These are phyloP conservation scores for Trachymyrmex septentrionalis DNA, from an alignment of 1,140 invertebrate genomes.

Conservation along the genomic window DNA sequence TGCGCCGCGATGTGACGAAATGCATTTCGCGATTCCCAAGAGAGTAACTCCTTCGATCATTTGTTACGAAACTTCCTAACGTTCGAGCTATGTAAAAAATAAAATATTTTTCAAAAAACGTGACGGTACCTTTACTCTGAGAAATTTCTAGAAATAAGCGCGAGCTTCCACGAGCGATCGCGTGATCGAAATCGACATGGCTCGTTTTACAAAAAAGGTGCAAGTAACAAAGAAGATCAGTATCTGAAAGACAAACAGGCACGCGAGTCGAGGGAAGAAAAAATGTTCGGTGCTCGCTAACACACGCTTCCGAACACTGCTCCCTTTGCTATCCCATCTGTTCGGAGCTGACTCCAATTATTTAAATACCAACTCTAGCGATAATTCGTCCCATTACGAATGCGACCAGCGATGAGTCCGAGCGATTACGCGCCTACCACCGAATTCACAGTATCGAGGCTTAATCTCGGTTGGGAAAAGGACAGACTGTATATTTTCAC, in stretches of 20 bases:
- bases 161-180: slow-evolving; percentile 19
- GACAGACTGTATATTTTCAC: slow-evolving; percentile 34
- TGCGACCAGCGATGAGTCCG: slow-evolving; percentile 56
- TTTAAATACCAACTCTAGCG: slow-evolving; percentile 61
- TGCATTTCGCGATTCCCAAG: slow-evolving; percentile 54
- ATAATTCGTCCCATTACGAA: slow-evolving; percentile 63
- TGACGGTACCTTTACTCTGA: not conserved
- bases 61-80: not conserved
- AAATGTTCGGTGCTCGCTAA: slow-evolving; percentile 40
- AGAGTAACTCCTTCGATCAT: slow-evolving; percentile 4
- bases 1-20: slow-evolving; percentile 49
- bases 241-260: slow-evolving; percentile 73
- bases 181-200: slow-evolving; percentile 56
- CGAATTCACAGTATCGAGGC: slow-evolving; percentile 50
- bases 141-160: slow-evolving; percentile 55
- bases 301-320: slow-evolving; percentile 45
- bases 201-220: slow-evolving; percentile 65
- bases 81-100: not conserved
- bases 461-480: slow-evolving; percentile 48
- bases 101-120: not conserved
- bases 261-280: slow-evolving; percentile 41
- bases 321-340: slow-evolving; percentile 57
- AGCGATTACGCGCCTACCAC: slow-evolving; percentile 52
- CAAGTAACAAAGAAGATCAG: slow-evolving; percentile 68
- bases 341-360: slow-evolving; percentile 57